Percentiles rank a stretch among this genome's conserved stretches.
Evolutionary conservation across 2,888 invertebrate species (phyloP).

Genomic region (Amiota communis): DNA sequence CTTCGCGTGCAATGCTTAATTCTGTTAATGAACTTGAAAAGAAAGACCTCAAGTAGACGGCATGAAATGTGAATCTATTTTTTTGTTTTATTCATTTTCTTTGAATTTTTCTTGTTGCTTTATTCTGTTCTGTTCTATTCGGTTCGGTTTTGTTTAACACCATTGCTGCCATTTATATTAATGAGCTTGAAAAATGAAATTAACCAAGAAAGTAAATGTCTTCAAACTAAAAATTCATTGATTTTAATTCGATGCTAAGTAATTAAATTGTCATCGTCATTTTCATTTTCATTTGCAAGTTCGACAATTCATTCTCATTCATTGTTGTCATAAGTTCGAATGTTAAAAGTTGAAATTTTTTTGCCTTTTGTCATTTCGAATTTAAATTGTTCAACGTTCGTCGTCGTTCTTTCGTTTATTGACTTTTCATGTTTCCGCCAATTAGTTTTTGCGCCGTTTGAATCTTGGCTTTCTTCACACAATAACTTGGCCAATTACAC

Average conservation of each 20-base stretch:
- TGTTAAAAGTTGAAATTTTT: slow-evolving; percentile 6
- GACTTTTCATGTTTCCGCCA: slow-evolving; percentile 61
- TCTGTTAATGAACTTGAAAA: slow-evolving; percentile 58
- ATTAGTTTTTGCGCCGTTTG: slow-evolving; percentile 42
- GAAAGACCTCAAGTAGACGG: slow-evolving; percentile 23
- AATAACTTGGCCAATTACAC: slow-evolving; percentile 20
- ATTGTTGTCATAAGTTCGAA: background rate
- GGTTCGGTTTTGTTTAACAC: too few species aligned
- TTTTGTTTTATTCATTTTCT: background rate
- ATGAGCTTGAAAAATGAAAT: slow-evolving; percentile 8
- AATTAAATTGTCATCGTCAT: slow-evolving; percentile 1
- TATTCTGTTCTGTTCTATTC: too few species aligned
- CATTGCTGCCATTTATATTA: background rate
- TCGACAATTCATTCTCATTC: background rate
- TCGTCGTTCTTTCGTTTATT: slow-evolving; percentile 50
- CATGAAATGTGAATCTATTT: background rate
- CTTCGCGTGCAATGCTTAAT: slow-evolving; percentile 40
- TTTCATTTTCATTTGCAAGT: background rate
- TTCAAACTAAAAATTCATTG: slow-evolving; percentile 17
- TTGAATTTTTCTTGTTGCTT: too few species aligned
- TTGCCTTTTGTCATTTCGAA: background rate
- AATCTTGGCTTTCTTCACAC: slow-evolving; percentile 34
- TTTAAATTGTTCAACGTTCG: slow-evolving; percentile 29
- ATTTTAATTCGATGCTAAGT: background rate
- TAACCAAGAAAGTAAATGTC: slow-evolving; percentile 15